Percentiles rank a stretch among this genome's conserved stretches.
These are phyloP conservation scores for Cossypha dichroa DNA, from an alignment of 2,797 vertebrate genomes.

Conservation along the genomic window DNA sequence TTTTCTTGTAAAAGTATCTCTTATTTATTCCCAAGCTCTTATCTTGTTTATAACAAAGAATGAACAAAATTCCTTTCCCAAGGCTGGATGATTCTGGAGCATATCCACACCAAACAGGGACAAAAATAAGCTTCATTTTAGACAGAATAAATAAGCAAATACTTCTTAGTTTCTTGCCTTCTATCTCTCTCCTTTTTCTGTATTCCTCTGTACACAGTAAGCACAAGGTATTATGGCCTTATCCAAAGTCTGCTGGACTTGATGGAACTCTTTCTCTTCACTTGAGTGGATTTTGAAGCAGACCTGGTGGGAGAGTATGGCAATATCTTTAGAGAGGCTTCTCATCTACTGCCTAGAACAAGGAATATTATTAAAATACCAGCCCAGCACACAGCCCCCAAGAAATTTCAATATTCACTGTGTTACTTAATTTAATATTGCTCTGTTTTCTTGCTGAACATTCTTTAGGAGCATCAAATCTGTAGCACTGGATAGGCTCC, in stretches of 20 bases:
- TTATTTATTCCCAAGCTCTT: slow-evolving; percentile 60
- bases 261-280: not conserved
- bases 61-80: slow-evolving; percentile 58
- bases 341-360: not conserved
- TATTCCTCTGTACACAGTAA: not conserved
- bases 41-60: slow-evolving; percentile 63
- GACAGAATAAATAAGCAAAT: slow-evolving; percentile 42
- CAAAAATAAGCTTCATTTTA: slow-evolving; percentile 46
- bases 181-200: not conserved
- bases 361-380: not conserved
- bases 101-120: slow-evolving; percentile 7
- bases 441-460: slow-evolving; percentile 1
- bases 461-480: slow-evolving; percentile 5
- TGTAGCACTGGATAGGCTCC: not conserved
- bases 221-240: not conserved
- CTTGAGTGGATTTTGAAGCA: not conserved
- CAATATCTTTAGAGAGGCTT: not conserved
- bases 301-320: not conserved
- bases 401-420: not conserved
- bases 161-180: not conserved
- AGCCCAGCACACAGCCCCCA: not conserved
- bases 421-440: not conserved
- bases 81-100: slow-evolving; percentile 26
- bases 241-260: not conserved
- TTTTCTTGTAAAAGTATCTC: not conserved